Percentiles rank a stretch among this genome's conserved stretches.
Conservation (phyloP, 64 coral and sea anemone species). For the Stichodactyla helianthus region DNA sequence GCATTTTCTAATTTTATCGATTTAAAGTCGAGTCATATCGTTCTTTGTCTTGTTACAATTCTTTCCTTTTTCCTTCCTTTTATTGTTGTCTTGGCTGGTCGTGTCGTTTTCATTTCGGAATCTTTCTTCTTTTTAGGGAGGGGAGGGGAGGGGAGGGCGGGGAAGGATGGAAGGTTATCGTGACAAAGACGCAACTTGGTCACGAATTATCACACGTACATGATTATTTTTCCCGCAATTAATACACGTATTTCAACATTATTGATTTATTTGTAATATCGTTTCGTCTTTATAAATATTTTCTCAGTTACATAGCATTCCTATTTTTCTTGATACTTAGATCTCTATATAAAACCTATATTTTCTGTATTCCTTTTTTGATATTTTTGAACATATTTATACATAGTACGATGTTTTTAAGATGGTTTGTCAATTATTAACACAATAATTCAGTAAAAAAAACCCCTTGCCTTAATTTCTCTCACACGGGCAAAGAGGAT, state of each 20-base stretch:
- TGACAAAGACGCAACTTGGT: neutral
- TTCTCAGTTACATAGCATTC: neutral
- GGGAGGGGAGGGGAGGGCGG: neutral
- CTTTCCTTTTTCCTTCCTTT: neutral
- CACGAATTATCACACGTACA: neutral
- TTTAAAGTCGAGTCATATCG: neutral
- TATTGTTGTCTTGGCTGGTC: neutral
- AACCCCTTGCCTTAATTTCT: neutral
- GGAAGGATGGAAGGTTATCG: neutral
- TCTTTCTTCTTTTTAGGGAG: neutral
- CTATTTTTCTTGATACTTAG: neutral
- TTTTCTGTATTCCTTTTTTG: neutral
- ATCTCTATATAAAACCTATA: neutral
- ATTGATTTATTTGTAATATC: slow-evolving; percentile 1
- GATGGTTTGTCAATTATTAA: neutral
- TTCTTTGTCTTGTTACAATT: neutral
- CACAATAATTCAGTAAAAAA: neutral
- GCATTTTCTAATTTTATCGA: neutral
- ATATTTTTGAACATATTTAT: neutral
- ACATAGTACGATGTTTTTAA: neutral
- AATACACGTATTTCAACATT: neutral
- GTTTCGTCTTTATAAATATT: slow-evolving; percentile 10
- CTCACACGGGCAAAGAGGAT: neutral
- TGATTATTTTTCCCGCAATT: neutral
- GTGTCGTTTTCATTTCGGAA: neutral